Base-by-base conservation (phyloP, 2,888 invertebrate genomes). In the Megamerina dolium region DNA sequence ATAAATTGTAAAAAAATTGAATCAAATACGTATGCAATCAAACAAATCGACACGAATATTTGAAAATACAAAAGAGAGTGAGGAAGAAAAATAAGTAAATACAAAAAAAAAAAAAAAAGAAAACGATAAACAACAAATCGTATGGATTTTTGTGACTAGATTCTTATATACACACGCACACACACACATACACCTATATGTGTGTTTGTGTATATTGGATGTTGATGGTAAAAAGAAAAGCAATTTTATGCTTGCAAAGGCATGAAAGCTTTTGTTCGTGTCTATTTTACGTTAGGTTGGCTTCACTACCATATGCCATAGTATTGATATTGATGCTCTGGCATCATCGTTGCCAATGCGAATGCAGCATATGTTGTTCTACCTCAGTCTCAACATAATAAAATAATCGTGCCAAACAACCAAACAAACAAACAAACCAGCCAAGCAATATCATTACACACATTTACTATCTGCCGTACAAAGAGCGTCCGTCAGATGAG, bases 1-100 rank as follows among this genome's bases (percentile, higher is more conserved):
- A 63, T 62, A 62, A 63, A 62, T 62, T 62, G 61, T 60, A 62
- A 63, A 62, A n/a, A 49, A 63, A 62, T 62, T 63, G 64, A 62
- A 62, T 63, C 62, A 63, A 62, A 63, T 60, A 60, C 63, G 59
- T 64, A 62, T 61, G 61, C 60, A 60, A 60, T 31, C 31, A 31
- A 4, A 31, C 31, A 31, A 31, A n/a, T 31, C 31, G 16, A n/a
- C 16, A 31, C 16, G 14, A 31, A 31, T 16, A 31, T 14, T 14
- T 23, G 23, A 6, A 23, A 6, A 10, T n/a, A n/a, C n/a, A n/a
- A n/a, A n/a, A n/a, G n/a, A n/a, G n/a, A n/a, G n/a, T n/a, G n/a
- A n/a, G n/a, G n/a, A n/a, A n/a, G n/a, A 35, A 35, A 38, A 17
- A 18, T 16, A 20, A 26, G n/a, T 5, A 27, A n/a, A 19, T 8